Evolutionary conservation across 2,113 vertebrate species (phyloP).

Genomic region (Dicentrarchus labrax): DNA sequence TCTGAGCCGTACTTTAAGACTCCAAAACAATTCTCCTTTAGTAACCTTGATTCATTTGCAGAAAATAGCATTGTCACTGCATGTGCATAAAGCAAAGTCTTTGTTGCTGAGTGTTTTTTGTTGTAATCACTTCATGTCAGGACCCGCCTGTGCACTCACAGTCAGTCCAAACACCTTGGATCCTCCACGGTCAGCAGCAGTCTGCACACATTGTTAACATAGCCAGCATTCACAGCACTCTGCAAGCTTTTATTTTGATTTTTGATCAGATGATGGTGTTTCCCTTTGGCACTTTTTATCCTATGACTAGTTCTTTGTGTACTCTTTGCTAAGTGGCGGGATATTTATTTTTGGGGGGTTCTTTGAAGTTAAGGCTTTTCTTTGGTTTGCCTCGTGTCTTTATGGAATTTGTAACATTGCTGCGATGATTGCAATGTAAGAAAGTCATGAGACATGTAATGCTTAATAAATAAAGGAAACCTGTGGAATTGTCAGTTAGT

Average conservation of each 20-base stretch:
- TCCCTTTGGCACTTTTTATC: not conserved
- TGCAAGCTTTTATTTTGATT: not conserved
- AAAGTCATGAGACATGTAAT: not conserved
- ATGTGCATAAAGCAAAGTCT: not conserved
- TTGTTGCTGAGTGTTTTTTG: not conserved
- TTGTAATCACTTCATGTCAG: not conserved
- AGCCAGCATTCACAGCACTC: conserved; percentile 11
- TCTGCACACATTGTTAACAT: conserved; percentile 52
- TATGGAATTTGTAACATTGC: not conserved
- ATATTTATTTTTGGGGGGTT: conserved; percentile 5
- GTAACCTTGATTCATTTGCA: not conserved
- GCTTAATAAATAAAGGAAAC: conserved; percentile 15
- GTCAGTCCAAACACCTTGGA: not conserved
- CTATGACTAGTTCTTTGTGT: not conserved
- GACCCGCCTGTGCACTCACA: conserved; percentile 10
- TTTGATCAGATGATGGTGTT: not conserved
- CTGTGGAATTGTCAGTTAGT: not conserved
- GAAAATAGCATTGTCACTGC: not conserved
- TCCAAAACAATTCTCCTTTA: not conserved
- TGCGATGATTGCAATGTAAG: not conserved
- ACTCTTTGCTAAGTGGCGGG: not conserved
- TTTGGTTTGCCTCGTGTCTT: not conserved
- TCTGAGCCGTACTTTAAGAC: not conserved
- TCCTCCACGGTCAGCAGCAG: not conserved
- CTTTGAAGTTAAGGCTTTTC: not conserved